Percentiles rank a stretch among this genome's conserved stretches.
Evolutionary conservation across 2,113 vertebrate genomes (phyloP).

Genomic region (Delphinus delphis): DNA sequence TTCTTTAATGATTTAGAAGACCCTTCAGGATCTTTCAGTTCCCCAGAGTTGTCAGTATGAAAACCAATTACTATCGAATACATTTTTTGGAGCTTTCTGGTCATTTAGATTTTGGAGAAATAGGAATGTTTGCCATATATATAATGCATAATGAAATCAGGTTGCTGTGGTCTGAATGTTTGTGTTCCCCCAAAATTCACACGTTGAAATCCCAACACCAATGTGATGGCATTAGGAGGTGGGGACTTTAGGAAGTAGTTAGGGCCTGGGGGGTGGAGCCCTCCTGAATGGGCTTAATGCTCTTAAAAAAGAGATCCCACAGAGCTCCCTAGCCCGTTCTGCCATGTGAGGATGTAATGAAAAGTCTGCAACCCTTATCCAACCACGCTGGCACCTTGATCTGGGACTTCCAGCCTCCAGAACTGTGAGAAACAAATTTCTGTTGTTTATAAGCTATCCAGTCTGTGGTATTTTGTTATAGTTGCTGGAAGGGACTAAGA

Average conservation of each 20-base stretch:
- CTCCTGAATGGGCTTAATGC: background rate
- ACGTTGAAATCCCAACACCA: background rate
- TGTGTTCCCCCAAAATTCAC: background rate
- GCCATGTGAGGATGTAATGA: no score
- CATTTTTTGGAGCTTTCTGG: constrained; percentile 14
- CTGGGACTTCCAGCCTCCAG: background rate
- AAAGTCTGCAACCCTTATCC: background rate
- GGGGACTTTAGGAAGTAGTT: background rate
- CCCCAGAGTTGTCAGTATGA: background rate
- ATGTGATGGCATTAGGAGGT: background rate
- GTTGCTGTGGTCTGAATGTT: background rate
- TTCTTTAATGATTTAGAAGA: constrained; percentile 9
- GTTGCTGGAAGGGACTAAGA: background rate
- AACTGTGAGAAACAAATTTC: background rate
- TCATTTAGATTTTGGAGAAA: constrained; percentile 12
- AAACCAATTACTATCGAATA: background rate
- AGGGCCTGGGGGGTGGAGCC: background rate
- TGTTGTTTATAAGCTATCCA: background rate
- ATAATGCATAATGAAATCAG: background rate
- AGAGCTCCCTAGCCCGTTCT: background rate
- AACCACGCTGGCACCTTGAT: background rate
- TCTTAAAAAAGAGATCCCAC: background rate
- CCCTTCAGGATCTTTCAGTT: background rate
- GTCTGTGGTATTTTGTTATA: background rate
- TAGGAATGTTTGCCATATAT: background rate